Percentiles rank a stretch among this genome's conserved stretches.
Conservation (phyloP, 2,113 vertebrate species). For the Saccopteryx leptura region DNA sequence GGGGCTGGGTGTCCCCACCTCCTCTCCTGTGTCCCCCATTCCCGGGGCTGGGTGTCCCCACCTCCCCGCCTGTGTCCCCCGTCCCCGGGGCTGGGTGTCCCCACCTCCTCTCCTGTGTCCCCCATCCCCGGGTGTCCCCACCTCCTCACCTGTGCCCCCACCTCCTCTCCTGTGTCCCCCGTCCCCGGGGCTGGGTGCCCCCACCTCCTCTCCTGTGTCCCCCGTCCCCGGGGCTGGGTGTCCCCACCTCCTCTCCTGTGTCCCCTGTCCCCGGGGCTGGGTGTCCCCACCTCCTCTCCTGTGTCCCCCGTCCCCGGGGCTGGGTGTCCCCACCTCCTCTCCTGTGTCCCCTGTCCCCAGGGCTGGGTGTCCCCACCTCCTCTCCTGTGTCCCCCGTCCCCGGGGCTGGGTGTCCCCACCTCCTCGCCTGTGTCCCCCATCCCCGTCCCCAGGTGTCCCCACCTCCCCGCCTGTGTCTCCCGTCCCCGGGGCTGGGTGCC, state of each 20-base stretch:
- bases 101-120: background rate
- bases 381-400: rapidly evolving
- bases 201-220: no score
- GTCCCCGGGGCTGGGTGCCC: rapidly evolving
- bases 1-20: rapidly evolving
- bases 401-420: rapidly evolving
- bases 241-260: no score
- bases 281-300: background rate
- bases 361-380: rapidly evolving
- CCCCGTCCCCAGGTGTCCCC: rapidly evolving
- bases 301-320: rapidly evolving
- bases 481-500: rapidly evolving
- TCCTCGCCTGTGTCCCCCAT: rapidly evolving
- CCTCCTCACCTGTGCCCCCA: background rate
- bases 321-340: rapidly evolving
- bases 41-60: rapidly evolving
- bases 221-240: rapidly evolving
- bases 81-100: rapidly evolving
- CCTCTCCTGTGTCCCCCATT: rapidly evolving
- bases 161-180: rapidly evolving
- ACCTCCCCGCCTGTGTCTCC: background rate
- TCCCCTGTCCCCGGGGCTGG: rapidly evolving
- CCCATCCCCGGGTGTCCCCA: rapidly evolving
- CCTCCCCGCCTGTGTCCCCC: rapidly evolving
- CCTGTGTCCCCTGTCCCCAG: rapidly evolving